Percentiles rank a stretch among this genome's conserved stretches.
Evolutionary conservation across 2,113 vertebrate species (phyloP).

Genomic region (Clupea harengus): DNA sequence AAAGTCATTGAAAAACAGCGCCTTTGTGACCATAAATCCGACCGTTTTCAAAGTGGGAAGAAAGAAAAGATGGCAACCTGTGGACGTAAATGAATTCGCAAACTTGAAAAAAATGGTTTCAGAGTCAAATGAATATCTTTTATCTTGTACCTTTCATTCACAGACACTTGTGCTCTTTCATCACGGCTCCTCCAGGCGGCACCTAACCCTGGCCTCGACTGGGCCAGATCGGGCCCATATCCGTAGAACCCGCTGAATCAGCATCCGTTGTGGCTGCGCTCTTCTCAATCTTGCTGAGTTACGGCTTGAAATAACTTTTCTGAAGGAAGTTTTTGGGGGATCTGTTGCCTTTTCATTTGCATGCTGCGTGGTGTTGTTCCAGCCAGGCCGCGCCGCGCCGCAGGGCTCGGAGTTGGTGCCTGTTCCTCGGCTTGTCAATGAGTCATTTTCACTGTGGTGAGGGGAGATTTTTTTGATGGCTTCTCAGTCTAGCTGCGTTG

Average conservation of each 20-base stretch:
- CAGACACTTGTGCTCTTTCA: neutral
- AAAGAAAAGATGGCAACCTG: neutral
- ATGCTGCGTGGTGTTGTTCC: neutral
- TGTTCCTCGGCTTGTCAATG: slow-evolving; percentile 1
- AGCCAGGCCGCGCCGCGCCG: neutral
- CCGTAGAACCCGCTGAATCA: neutral
- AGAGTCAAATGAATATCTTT: neutral
- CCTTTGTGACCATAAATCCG: neutral
- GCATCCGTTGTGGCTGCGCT: neutral
- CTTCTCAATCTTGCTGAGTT: neutral
- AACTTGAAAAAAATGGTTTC: neutral
- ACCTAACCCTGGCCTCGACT: neutral
- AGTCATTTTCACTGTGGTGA: neutral
- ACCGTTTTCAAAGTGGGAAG: neutral
- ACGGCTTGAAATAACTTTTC: neutral
- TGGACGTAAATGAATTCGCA: neutral
- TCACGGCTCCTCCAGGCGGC: neutral
- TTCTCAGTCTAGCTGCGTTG: neutral
- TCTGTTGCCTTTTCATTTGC: neutral
- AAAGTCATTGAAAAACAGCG: neutral
- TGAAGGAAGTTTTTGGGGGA: neutral
- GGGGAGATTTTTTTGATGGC: neutral
- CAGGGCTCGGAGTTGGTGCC: neutral
- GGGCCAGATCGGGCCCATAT: neutral
- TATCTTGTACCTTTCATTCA: neutral